These are phyloP conservation scores for Metopia argyrocephala DNA, from an alignment of 2,888 invertebrate species.

Conservation along the genomic window DNA sequence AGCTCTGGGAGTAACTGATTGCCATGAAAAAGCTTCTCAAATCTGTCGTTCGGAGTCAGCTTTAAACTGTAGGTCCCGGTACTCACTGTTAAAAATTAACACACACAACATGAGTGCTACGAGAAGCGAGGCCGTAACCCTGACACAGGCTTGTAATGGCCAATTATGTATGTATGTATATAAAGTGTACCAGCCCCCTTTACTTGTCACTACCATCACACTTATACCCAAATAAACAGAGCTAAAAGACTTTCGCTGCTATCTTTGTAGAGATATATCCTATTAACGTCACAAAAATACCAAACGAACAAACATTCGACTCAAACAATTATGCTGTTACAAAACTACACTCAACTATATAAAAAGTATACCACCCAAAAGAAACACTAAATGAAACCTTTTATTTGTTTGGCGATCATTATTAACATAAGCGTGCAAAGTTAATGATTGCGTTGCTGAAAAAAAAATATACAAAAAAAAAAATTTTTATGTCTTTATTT, in stretches of 20 bases:
- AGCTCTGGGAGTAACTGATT: too few relatives aligned
- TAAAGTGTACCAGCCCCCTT: too few relatives aligned
- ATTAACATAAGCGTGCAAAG: constrained; percentile 63
- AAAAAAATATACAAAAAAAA: constrained; percentile 1
- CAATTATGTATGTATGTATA: too few relatives aligned
- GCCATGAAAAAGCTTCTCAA: too few relatives aligned
- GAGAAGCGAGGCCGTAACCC: too few relatives aligned
- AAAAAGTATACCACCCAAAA: neutral
- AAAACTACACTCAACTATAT: neutral
- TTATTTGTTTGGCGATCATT: constrained; percentile 45
- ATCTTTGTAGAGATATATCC: constrained; percentile 1
- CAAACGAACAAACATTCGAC: constrained; percentile 1
- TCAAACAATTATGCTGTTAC: neutral
- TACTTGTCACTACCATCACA: too few relatives aligned
- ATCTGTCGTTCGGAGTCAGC: too few relatives aligned
- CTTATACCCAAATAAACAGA: too few relatives aligned
- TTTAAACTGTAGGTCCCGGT: too few relatives aligned
- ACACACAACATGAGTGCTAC: too few relatives aligned
- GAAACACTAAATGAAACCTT: neutral
- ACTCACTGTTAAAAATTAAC: too few relatives aligned
- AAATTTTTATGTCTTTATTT: constrained; percentile 62
- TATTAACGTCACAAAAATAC: constrained; percentile 17
- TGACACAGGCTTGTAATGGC: too few relatives aligned
- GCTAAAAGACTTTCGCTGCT: constrained; percentile 6
- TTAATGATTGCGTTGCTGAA: constrained; percentile 58